Evolutionary conservation across 2,888 invertebrate genomes (phyloP).

Genomic region (Drosophila colorata): DNA sequence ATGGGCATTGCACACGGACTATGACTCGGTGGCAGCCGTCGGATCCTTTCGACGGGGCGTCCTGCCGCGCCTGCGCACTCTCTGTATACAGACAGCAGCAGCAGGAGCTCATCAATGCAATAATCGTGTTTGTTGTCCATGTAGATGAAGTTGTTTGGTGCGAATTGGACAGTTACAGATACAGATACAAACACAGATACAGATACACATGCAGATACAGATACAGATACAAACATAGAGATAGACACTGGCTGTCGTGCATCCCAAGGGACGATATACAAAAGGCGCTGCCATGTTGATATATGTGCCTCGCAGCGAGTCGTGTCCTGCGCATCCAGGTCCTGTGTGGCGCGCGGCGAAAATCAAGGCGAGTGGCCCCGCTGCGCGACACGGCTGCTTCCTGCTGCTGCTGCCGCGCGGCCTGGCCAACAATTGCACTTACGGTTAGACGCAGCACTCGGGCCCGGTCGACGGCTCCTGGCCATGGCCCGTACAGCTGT

Average conservation of each 20-base stretch:
- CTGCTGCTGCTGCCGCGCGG: slow-evolving; percentile 52
- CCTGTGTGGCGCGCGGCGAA: slow-evolving; percentile 67
- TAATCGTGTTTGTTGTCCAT: slow-evolving; percentile 70
- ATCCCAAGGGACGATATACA: slow-evolving; percentile 59
- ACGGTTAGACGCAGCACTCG: slow-evolving; percentile 52
- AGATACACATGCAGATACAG: slow-evolving; percentile 18
- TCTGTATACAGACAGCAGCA: slow-evolving; percentile 81
- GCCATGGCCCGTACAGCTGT: slow-evolving; percentile 58
- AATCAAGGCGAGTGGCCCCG: slow-evolving; percentile 74
- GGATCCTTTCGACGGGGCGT: slow-evolving; percentile 48
- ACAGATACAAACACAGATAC: slow-evolving; percentile 11
- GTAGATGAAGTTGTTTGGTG: slow-evolving; percentile 71
- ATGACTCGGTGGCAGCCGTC: slow-evolving; percentile 43
- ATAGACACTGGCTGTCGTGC: background rate
- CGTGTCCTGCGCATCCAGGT: slow-evolving; percentile 1
- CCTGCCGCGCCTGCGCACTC: slow-evolving; percentile 78
- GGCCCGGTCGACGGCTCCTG: slow-evolving; percentile 5
- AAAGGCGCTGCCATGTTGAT: slow-evolving; percentile 62
- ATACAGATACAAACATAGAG: background rate
- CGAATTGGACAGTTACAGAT: slow-evolving; percentile 47
- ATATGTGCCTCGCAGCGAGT: slow-evolving; percentile 49
- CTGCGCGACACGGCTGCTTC: slow-evolving; percentile 67
- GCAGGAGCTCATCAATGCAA: slow-evolving; percentile 84
- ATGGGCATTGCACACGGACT: slow-evolving; percentile 3
- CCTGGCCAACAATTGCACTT: slow-evolving; percentile 54